A percentile compares a stretch with the other conserved stretches of the same genome.
Evolutionary conservation across 2,797 vertebrate species (phyloP).

Genomic region (Tenualosa thibaudeaui): DNA sequence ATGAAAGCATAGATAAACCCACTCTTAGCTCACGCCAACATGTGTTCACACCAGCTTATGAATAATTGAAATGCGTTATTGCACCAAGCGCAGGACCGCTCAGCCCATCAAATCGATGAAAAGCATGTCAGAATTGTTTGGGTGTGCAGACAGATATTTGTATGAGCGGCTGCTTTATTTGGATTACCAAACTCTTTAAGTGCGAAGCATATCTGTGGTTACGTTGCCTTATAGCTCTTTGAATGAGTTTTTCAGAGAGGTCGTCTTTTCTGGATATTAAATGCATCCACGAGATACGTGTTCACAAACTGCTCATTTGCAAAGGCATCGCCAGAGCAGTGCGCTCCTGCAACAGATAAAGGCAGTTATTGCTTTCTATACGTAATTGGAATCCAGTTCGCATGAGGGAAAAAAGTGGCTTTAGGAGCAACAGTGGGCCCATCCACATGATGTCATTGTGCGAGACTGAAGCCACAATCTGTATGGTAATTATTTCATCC

Average conservation of each 20-base stretch:
- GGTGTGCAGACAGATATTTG: neutral
- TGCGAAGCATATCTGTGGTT: neutral
- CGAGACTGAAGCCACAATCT: constrained; percentile 28
- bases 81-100: neutral
- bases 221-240: neutral
- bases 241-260: constrained; percentile 1
- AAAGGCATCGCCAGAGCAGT: neutral
- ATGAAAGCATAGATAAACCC: neutral
- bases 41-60: neutral
- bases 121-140: constrained; percentile 5
- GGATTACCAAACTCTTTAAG: neutral
- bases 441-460: constrained; percentile 12
- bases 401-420: neutral
- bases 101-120: neutral
- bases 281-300: neutral
- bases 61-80: neutral
- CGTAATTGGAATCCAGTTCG: constrained; percentile 27
- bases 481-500: constrained; percentile 38
- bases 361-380: constrained; percentile 23
- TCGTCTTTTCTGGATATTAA: neutral
- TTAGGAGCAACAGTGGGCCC: neutral
- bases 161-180: neutral
- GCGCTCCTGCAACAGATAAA: constrained; percentile 21
- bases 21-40: neutral
- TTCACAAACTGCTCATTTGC: neutral